These are phyloP conservation scores for Pollenia angustigena DNA, from an alignment of 2,888 invertebrate genomes.

Conservation along the genomic window DNA sequence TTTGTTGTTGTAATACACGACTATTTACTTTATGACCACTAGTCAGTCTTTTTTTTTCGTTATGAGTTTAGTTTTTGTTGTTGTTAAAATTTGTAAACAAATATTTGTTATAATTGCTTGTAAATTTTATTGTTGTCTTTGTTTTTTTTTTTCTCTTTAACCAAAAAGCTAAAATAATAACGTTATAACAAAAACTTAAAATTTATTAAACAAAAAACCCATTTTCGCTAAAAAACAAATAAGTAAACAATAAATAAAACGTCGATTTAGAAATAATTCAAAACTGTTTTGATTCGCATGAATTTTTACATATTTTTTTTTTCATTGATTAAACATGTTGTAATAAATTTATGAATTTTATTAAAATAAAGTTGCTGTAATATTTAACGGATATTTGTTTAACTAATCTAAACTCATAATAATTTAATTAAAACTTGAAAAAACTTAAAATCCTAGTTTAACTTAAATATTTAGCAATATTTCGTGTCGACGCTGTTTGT, in stretches of 20 bases:
- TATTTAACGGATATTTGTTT: neutral
- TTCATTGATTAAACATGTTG: constrained; percentile 8
- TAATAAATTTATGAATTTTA: constrained; percentile 6
- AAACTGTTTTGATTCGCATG: constrained; percentile 18
- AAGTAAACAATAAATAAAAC: neutral
- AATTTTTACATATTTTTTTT: constrained; percentile 1
- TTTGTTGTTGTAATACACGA: neutral
- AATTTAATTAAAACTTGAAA: too few relatives aligned
- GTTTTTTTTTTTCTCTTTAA: too few relatives aligned
- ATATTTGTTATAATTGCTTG: constrained; percentile 43
- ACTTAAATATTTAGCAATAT: too few relatives aligned
- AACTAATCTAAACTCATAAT: too few relatives aligned
- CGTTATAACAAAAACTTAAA: neutral
- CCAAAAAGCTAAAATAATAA: neutral
- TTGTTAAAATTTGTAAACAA: constrained; percentile 14
- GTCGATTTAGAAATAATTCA: constrained; percentile 29
- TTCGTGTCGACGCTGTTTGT: too few relatives aligned
- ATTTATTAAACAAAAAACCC: neutral
- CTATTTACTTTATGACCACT: too few relatives aligned
- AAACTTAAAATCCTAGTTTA: too few relatives aligned
- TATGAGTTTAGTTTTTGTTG: neutral
- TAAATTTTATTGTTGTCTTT: neutral
- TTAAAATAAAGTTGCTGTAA: too few relatives aligned
- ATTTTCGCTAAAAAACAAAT: neutral
- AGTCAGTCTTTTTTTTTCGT: too few relatives aligned